Conservation (phyloP, 2,888 invertebrate genomes). For the Oscheius sp. region DNA sequence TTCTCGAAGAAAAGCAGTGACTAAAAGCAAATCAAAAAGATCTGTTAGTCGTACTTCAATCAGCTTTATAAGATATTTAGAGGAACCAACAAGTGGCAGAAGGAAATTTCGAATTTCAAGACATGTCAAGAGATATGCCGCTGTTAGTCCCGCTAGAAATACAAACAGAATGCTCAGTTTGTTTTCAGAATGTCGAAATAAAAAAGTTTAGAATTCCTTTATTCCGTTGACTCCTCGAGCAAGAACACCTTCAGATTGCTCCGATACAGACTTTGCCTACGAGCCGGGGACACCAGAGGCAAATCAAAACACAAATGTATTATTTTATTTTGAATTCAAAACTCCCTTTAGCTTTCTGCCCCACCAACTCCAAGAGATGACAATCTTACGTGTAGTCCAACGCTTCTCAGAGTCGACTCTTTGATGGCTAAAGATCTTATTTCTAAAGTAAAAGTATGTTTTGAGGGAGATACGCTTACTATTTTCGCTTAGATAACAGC, state of each 20-base stretch:
- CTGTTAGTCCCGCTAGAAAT: not conserved
- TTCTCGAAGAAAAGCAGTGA: too few relatives aligned
- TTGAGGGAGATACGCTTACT: not conserved
- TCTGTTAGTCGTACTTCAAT: too few relatives aligned
- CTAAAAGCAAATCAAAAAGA: too few relatives aligned
- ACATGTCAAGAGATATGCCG: slow-evolving; percentile 3
- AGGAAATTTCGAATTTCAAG: not conserved
- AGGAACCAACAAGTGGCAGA: too few relatives aligned
- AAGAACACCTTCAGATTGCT: slow-evolving; percentile 4
- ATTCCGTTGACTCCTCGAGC: slow-evolving; percentile 9
- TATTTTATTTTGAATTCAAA: not conserved
- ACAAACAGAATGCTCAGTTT: not conserved
- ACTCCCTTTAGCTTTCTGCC: not conserved
- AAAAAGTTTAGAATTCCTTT: slow-evolving; percentile 2
- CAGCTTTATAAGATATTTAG: too few relatives aligned
- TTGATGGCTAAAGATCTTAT: not conserved
- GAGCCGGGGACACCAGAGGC: not conserved
- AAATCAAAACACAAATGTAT: not conserved
- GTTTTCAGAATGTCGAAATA: not conserved
- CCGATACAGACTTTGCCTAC: not conserved
- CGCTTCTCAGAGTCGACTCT: not conserved
- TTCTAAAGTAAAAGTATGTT: not conserved
- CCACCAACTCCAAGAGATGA: slow-evolving; percentile 27
- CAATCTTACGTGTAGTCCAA: slow-evolving; percentile 8
- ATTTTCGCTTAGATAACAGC: not conserved